A percentile compares a stretch with the other conserved stretches of the same genome.
These are phyloP conservation scores for Sipunculus nudus DNA, from an alignment of 2,888 invertebrate species.

Conservation along the genomic window DNA sequence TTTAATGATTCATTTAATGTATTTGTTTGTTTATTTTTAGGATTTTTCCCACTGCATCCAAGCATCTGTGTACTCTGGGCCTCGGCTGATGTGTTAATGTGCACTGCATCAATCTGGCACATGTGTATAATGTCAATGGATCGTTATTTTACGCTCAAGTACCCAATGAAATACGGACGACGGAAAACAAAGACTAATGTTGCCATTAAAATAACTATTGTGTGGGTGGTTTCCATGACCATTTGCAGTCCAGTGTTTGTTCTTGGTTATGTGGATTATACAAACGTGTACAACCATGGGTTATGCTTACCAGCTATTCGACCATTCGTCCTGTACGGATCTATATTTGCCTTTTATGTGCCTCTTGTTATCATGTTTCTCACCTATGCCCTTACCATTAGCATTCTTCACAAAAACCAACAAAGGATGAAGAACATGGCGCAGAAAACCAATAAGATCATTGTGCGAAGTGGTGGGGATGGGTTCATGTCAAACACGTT, in stretches of 20 bases:
- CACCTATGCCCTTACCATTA: conserved; percentile 90
- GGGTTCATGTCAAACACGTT: background rate
- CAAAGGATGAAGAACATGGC: conserved; percentile 36
- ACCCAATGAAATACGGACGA: conserved; percentile 80
- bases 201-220: conserved; percentile 85
- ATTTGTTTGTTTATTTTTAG: conserved; percentile 68
- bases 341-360: conserved; percentile 94
- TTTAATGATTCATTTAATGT: too few species aligned
- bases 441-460: background rate
- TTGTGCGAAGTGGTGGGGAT: background rate
- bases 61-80: conserved; percentile 79
- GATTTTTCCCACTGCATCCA: conserved; percentile 81
- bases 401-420: conserved; percentile 81
- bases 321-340: conserved; percentile 78
- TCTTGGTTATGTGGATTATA: conserved; percentile 53
- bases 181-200: conserved; percentile 65
- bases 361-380: conserved; percentile 93
- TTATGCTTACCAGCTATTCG: conserved; percentile 53
- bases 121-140: conserved; percentile 72
- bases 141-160: conserved; percentile 86
- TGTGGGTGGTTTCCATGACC: conserved; percentile 85
- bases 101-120: conserved; percentile 71
- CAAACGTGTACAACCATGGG: conserved; percentile 49
- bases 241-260: conserved; percentile 67
- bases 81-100: conserved; percentile 72